Base-by-base conservation (phyloP, 1,140 invertebrate genomes). In the Neodiprion pinetum region DNA sequence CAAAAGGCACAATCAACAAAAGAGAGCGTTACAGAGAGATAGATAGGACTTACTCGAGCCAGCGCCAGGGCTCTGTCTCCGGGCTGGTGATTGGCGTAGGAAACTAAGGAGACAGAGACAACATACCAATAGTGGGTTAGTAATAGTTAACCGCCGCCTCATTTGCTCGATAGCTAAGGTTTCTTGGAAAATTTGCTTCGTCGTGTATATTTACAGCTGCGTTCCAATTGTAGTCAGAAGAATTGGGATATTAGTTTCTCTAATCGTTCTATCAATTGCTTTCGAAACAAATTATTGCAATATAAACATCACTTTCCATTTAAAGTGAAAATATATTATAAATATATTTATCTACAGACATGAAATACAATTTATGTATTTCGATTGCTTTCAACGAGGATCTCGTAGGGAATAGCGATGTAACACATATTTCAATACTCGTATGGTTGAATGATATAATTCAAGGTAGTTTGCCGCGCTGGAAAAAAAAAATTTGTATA, bases 41-140 rank as follows among this genome's bases (percentile, higher is more conserved):
- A 71, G 49, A 50, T 48, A 50, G 40, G 70, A 94, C 93, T 94
- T 94, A 94, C 92, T 93, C 92, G 91, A 94, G 91, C 94, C 94
- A 95, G 89, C 94, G 95, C 94, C 94, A 95, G 87, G 94, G 93
- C 90, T 95, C 94, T 88, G 91, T 93, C 89, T 94, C 94, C 90
- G 93, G 93, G 89, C 93, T 94, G 88, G 93, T 94, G 91, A 94
- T 93, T 84, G 93, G 93, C 91, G 93, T 94, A 82, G 93, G 93
- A 90, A 94, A 94, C 94, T 95, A 91, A 89, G 85, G 83, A 83
- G 82, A 88, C 81, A 87, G 82, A 88, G 81, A 87, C 82, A 83
- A 85, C 81, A 86, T 61, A 61, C 81, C 82, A 86, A 83, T 82
- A 83, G 83, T 85, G 84, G 80, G 84, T 88, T 87, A 87, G 74